These are phyloP conservation scores for Eriosoma lanigerum DNA, from an alignment of 1,140 invertebrate species.

Conservation along the genomic window DNA sequence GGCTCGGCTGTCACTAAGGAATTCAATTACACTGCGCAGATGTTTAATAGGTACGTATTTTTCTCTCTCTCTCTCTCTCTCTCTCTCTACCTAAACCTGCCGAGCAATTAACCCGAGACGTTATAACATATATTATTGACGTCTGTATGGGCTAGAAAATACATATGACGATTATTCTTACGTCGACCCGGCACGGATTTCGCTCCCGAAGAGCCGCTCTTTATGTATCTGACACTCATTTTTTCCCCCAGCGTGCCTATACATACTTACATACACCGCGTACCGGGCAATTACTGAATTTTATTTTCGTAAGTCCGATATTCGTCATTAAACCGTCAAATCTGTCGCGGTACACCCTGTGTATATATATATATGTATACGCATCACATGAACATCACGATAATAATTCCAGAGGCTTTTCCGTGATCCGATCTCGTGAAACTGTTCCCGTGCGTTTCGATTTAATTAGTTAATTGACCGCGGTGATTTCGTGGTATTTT, in stretches of 20 bases:
- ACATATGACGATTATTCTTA: no score
- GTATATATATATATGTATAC: background rate
- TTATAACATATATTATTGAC: background rate
- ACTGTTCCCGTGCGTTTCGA: background rate
- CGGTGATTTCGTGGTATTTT: constrained; percentile 20
- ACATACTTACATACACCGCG: no score
- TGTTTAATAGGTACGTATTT: no score
- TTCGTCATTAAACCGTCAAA: no score
- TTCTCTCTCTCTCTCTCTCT: no score
- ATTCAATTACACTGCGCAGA: constrained; percentile 20
- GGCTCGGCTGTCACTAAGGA: background rate
- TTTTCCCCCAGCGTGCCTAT: background rate
- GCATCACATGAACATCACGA: background rate
- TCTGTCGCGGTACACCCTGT: background rate
- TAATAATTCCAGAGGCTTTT: constrained; percentile 27
- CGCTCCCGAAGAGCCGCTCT: constrained; percentile 1
- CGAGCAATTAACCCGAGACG: background rate
- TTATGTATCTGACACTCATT: background rate
- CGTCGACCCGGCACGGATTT: background rate
- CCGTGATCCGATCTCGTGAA: constrained; percentile 19
- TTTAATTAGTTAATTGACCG: constrained; percentile 42
- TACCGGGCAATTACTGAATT: no score
- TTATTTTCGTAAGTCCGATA: no score
- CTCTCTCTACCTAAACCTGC: no score
- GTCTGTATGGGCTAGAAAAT: background rate